Evolutionary conservation across 1,140 invertebrate species (phyloP).

Genomic region (Amyelois transitella): DNA sequence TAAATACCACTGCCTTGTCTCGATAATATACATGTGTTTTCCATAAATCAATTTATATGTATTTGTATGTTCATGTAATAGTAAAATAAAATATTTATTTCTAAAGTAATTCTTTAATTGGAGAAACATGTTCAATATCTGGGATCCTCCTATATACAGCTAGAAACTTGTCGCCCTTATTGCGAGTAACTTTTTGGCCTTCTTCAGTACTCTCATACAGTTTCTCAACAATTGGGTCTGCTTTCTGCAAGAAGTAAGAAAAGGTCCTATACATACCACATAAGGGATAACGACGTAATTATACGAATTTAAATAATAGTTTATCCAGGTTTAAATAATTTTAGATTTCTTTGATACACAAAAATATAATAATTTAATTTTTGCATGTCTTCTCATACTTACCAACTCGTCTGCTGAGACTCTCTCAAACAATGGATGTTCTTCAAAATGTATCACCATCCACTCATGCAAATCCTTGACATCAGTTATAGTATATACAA

Average conservation of each 20-base stretch:
- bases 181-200: constrained; percentile 97
- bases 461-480: constrained; percentile 98
- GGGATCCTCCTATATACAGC: constrained; percentile 89
- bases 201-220: constrained; percentile 96
- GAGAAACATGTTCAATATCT: constrained; percentile 25
- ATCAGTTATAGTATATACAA: constrained; percentile 98
- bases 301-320: too few species aligned
- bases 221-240: constrained; percentile 90
- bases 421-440: constrained; percentile 93
- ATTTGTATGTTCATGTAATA: constrained; percentile 2
- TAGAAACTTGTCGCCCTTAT: constrained; percentile 94
- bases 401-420: constrained; percentile 85
- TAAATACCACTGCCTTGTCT: too few species aligned
- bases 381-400: constrained; percentile 53
- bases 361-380: too few species aligned
- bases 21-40: too few species aligned
- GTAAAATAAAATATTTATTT: constrained; percentile 4
- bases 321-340: too few species aligned
- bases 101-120: constrained; percentile 8
- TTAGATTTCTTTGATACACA: too few species aligned
- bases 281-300: too few species aligned
- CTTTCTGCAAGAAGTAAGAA: constrained; percentile 74
- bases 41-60: not conserved
- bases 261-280: not conserved
- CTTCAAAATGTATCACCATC: constrained; percentile 94